Evolutionary conservation across 2,888 invertebrate species (phyloP).

Genomic region (Ectropis crepuscularia): DNA sequence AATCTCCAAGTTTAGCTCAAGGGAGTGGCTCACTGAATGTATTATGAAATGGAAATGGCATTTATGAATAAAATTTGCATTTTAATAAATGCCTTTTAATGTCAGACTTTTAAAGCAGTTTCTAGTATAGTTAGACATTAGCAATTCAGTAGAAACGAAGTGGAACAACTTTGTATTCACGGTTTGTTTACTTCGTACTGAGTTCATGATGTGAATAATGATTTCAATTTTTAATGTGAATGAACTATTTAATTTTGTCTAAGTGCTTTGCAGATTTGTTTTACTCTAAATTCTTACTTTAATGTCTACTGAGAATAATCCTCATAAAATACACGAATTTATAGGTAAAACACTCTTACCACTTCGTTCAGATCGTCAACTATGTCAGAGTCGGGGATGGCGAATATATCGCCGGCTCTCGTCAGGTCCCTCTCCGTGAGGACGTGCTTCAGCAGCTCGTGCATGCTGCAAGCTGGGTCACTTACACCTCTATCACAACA

Average conservation of each 20-base stretch:
- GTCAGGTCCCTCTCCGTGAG: constrained; percentile 95
- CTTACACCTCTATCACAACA: constrained; percentile 41
- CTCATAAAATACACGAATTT: background rate
- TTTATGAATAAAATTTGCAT: constrained; percentile 36
- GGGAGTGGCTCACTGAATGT: constrained; percentile 32
- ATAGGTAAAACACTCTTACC: constrained; percentile 77
- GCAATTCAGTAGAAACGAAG: constrained; percentile 13
- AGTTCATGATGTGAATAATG: constrained; percentile 30
- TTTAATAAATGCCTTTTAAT: constrained; percentile 24
- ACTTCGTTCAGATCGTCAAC: constrained; percentile 94
- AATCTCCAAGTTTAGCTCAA: constrained; percentile 22
- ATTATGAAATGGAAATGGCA: constrained; percentile 21
- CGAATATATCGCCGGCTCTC: constrained; percentile 95
- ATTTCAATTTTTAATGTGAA: constrained; percentile 11
- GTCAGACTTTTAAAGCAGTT: constrained; percentile 19
- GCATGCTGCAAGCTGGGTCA: constrained; percentile 86
- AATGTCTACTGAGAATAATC: background rate
- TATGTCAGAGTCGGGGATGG: constrained; percentile 93
- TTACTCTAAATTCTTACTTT: background rate
- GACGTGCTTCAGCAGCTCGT: constrained; percentile 95
- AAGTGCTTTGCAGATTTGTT: background rate
- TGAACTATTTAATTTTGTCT: constrained; percentile 4
- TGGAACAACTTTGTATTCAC: constrained; percentile 32
- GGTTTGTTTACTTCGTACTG: constrained; percentile 24
- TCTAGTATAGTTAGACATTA: constrained; percentile 8